phyloP scores from a whole-genome alignment of 1,140 invertebrate genomes.

The Wasmannia auropunctata region DNA sequence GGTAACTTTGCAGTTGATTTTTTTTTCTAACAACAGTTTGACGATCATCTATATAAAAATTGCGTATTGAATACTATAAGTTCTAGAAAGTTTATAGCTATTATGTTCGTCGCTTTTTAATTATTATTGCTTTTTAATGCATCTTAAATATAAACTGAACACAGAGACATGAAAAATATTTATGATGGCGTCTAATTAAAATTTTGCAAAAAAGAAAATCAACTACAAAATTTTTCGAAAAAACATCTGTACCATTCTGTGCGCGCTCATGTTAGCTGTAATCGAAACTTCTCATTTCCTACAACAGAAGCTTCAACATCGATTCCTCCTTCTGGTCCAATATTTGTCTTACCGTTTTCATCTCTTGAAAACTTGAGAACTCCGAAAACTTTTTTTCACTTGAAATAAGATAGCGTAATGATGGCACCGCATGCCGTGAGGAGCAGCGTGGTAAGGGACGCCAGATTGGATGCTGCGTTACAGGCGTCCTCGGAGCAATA shows the following conservation, averaged over 20 bases:
- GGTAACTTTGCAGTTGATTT: constrained; percentile 20
- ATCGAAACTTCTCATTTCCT: background rate
- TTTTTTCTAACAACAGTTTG: background rate
- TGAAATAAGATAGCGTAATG: constrained; percentile 25
- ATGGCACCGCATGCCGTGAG: background rate
- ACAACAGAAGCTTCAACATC: background rate
- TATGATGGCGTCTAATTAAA: background rate
- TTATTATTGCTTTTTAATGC: background rate
- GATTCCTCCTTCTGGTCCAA: background rate
- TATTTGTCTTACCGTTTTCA: background rate
- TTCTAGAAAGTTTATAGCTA: background rate
- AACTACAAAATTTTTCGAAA: constrained; percentile 10
- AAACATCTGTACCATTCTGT: constrained; percentile 5
- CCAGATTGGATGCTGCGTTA: constrained; percentile 85
- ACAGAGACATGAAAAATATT: background rate
- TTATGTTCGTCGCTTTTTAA: background rate
- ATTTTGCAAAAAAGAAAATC: background rate
- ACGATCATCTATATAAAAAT: background rate
- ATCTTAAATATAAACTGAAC: background rate
- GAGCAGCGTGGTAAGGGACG: constrained; percentile 21
- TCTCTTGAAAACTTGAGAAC: background rate
- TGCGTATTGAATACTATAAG: background rate
- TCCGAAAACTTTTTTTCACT: background rate
- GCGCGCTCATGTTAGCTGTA: background rate
- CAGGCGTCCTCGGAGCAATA: constrained; percentile 96